Evolutionary conservation across 1,140 invertebrate species (phyloP), one percentile per base, ranked within the genome.

Genomic region (Orchestia grillus): DNA sequence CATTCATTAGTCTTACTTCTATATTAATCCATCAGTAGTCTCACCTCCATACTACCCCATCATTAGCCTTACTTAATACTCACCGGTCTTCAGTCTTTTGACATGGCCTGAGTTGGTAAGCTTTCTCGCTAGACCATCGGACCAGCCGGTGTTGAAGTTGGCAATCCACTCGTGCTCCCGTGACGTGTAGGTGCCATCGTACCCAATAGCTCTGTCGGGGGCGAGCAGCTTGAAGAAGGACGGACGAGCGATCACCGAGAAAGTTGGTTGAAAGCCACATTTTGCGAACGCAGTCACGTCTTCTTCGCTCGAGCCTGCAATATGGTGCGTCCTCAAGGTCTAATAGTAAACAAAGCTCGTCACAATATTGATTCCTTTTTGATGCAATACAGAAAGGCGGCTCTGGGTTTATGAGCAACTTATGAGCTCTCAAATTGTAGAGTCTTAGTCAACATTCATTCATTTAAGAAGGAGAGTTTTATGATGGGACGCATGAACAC

Each of bases 91-190:
- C 15, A 96, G 44, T 44, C 96, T 96, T 77, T 90, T 96, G 1
- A 96, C 96, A 1, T 57, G 87, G 0, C 96, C 96, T 41, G 43
- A 87, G 94, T 96, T 96, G 77, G 95, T 96, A 4, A 96, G 94
- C 41, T 96, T 96, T 36, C 96, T 96, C n/a, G 96, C 96, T 1
- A 96, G 57, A 0, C 96, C 96, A 87, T 96, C 96, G 0, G 96
- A 96, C 96, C 96, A 96, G 0, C 96, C 96, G 28, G 96, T 96
- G 57, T 96, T 96, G 43, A 96, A 96, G 95, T 96, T 96, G 23
- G 96, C 96, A 36, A 96, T 96, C 96, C 96, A 96, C 87, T 96
- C 96, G 44, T 96, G 87, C 23, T 43, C 44, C 8, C 41, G 44
- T 1, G 96, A 96, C 44, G 96, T 77, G 53, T 96, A 96, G 43